Base-by-base conservation (phyloP, 2,113 vertebrate genomes). In the Labeo rohita region DNA sequence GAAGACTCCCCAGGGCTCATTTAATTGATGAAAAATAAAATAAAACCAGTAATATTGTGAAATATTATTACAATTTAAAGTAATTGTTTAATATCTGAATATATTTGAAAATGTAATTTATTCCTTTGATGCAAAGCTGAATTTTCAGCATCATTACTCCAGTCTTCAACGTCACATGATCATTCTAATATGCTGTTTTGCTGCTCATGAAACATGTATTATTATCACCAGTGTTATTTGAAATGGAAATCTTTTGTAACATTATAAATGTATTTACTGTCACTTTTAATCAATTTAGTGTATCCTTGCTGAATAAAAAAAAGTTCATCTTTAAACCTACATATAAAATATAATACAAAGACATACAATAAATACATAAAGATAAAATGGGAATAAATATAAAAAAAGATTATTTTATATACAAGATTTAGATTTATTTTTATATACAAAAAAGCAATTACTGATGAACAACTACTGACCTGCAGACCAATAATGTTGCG, bases 401-500 rank as follows among this genome's bases (percentile, higher is more conserved):
- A 8, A 56, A 56, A 28, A 28, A 28, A 28, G 28, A 28, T 28
- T 28, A 28, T 28, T 28, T 28, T 28, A 28, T 28, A 28, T 28
- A 28, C 28, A 28, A 28, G 28, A 28, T 28, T 28, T 28, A 28
- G 28, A 28, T 28, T 28, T 28, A 28, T 28, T 28, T 28, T 28
- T 39, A n/a, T n/a, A 47, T 16, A 54, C 6, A 52, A 36, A 49
- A 36, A 3, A 36, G 39, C 1, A 16, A 52, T 16, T 28, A 11
- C 11, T 12, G 23, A 52, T 18, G 59, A 68, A 50, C n/a, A 50
- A 15, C 47, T 18, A 45, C 92, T 87, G 49, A 98, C 98, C 97
- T 99, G 98, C 28, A 99, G 94, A 6, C 98, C 97, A 0, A 99
- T 99, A 85, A 98, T 90, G 90, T 98, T 98, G 50, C 96, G 94